Evolutionary conservation across 2,888 invertebrate species (phyloP).

Genomic region (Lasius platythorax): DNA sequence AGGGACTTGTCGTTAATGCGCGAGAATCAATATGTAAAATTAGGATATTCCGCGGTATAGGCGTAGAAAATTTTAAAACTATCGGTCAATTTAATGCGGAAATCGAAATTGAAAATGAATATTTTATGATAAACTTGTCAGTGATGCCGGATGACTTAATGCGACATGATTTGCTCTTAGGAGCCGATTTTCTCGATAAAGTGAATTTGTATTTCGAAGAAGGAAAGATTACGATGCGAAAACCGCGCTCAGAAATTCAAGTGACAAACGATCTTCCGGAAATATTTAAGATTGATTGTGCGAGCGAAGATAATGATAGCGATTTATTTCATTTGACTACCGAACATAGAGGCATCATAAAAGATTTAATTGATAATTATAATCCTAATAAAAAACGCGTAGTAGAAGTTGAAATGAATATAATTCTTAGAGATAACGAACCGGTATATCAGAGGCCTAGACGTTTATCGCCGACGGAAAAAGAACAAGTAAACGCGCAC

Average conservation of each 20-base stretch:
- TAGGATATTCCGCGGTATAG: not conserved
- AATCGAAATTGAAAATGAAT: not conserved
- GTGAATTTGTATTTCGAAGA: not conserved
- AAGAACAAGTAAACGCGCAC: not conserved
- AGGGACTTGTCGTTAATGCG: not conserved
- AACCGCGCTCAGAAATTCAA: not conserved
- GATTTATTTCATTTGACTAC: not conserved
- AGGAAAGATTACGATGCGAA: not conserved
- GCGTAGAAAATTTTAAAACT: not conserved
- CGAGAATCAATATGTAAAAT: not conserved
- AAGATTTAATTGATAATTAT: conserved; percentile 17
- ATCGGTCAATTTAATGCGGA: not conserved
- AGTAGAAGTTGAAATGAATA: conserved; percentile 70
- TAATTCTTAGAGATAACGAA: conserved; percentile 67
- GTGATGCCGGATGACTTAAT: not conserved
- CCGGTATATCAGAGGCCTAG: conserved; percentile 45
- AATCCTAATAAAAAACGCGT: conserved; percentile 43
- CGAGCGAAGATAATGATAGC: not conserved
- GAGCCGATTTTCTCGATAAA: not conserved
- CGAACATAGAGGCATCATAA: not conserved
- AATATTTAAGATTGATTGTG: not conserved
- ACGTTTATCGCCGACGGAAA: conserved; percentile 37
- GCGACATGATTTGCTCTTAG: not conserved
- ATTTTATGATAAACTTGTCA: not conserved
- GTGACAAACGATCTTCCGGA: not conserved